Conservation (phyloP, 2,797 vertebrate genomes). For the Danio choprae region DNA sequence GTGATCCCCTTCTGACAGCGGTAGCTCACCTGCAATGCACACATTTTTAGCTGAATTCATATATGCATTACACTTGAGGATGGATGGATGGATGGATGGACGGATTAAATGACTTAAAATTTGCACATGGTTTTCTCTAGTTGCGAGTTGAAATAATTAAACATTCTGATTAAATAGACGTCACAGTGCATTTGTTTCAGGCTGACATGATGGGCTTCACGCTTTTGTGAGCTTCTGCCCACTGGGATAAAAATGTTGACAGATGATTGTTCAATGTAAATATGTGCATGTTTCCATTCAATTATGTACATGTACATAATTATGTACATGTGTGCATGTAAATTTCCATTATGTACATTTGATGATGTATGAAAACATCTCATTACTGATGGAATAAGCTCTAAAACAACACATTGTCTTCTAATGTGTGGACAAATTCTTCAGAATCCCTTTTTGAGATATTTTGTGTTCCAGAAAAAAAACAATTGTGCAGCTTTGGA, state of each 20-base stretch:
- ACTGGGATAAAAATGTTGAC: constrained; percentile 18
- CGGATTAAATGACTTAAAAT: neutral
- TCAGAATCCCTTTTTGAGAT: neutral
- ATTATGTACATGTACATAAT: too few relatives aligned
- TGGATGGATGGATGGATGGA: neutral
- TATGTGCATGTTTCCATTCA: too few relatives aligned
- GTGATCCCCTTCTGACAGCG: constrained; percentile 78
- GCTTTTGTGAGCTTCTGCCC: neutral
- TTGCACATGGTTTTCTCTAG: neutral
- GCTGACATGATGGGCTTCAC: neutral
- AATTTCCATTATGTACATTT: neutral
- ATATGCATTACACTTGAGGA: neutral
- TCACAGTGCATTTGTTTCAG: constrained; percentile 5
- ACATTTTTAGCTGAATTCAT: neutral
- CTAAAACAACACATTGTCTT: neutral
- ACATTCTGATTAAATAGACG: constrained; percentile 6
- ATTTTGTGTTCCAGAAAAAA: neutral
- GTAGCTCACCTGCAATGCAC: constrained; percentile 74
- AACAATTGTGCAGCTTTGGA: neutral
- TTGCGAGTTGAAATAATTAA: neutral
- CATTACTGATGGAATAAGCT: too few relatives aligned
- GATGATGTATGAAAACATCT: neutral
- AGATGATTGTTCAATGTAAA: neutral
- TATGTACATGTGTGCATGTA: too few relatives aligned
- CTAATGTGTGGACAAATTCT: neutral